phyloP scores from a whole-genome alignment of 2,888 invertebrate genomes.

The Leptinotarsa juncta region DNA sequence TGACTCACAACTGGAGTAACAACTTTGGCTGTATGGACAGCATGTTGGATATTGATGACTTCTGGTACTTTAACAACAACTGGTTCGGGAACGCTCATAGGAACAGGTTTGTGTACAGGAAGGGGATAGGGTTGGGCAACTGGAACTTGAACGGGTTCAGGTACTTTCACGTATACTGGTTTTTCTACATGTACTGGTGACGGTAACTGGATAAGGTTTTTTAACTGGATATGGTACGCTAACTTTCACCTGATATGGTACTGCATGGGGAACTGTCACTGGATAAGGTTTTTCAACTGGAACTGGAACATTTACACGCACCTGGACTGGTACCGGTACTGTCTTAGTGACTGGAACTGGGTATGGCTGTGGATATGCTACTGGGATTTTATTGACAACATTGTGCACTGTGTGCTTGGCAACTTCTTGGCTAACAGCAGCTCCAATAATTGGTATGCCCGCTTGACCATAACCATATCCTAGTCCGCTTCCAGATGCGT shows the following conservation, averaged over 20 bases:
- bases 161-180: slow-evolving; percentile 52
- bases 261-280: slow-evolving; percentile 55
- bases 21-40: slow-evolving; percentile 22
- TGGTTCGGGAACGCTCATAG: slow-evolving; percentile 52
- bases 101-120: slow-evolving; percentile 44
- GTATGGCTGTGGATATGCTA: slow-evolving; percentile 60
- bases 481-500: background rate
- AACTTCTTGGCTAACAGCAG: slow-evolving; percentile 33
- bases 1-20: slow-evolving; percentile 13
- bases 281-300: slow-evolving; percentile 58
- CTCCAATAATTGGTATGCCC: slow-evolving; percentile 8
- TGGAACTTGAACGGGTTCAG: slow-evolving; percentile 52
- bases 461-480: background rate
- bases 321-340: slow-evolving; percentile 52
- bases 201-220: slow-evolving; percentile 55
- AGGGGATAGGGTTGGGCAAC: slow-evolving; percentile 52
- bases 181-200: slow-evolving; percentile 53
- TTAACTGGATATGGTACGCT: slow-evolving; percentile 53
- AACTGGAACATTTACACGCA: slow-evolving; percentile 51
- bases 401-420: slow-evolving; percentile 49
- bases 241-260: slow-evolving; percentile 51
- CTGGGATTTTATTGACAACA: slow-evolving; percentile 53
- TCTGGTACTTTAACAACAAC: slow-evolving; percentile 53
- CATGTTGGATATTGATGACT: slow-evolving; percentile 38
- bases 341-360: slow-evolving; percentile 56